phyloP scores from a whole-genome alignment of 2,113 vertebrate genomes.

The Campylomormyrus tamandua region DNA sequence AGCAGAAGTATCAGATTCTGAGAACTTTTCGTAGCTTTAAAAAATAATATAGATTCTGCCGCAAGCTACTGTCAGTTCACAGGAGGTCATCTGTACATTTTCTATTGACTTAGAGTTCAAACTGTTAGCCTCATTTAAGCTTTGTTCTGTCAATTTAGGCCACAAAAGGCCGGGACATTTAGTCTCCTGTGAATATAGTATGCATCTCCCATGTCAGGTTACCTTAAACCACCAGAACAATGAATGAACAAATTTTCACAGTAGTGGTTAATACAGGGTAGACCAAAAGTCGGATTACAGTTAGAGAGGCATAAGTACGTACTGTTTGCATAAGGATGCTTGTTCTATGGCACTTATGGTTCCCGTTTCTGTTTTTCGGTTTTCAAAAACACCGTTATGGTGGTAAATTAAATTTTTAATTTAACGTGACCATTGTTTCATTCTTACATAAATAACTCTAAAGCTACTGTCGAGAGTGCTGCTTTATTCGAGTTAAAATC shows the following conservation, averaged over 20 bases:
- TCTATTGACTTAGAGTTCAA: neutral
- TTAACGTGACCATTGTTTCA: neutral
- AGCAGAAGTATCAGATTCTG: neutral
- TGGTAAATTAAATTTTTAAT: neutral
- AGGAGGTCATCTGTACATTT: neutral
- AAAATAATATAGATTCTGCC: slow-evolving; percentile 20
- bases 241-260: neutral
- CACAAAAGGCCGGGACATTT: neutral
- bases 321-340: neutral
- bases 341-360: neutral
- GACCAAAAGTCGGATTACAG: neutral
- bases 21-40: neutral
- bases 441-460: neutral
- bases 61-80: neutral
- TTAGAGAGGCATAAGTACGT: neutral
- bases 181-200: neutral
- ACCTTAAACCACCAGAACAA: neutral
- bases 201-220: neutral
- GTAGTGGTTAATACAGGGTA: neutral
- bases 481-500: neutral
- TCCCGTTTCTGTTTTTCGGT: neutral
- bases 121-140: neutral
- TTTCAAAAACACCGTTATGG: neutral
- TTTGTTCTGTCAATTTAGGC: neutral
- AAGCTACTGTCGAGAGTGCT: neutral